phyloP scores from a whole-genome alignment of 2,797 vertebrate species.

The Prionace glauca region DNA sequence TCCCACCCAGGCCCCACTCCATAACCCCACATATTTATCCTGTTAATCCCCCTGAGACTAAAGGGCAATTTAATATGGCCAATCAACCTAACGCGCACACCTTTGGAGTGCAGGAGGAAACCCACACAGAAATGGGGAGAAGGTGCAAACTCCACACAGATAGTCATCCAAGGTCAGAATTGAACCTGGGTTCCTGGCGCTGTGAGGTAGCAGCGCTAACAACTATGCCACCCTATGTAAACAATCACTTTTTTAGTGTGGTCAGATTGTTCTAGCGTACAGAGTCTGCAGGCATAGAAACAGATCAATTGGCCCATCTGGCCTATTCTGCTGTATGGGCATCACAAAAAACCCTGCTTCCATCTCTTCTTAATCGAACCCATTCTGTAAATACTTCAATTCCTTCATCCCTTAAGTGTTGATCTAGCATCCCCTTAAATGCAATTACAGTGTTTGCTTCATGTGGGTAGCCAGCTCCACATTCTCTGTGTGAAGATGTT shows the following conservation, averaged over 20 bases:
- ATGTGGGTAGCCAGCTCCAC: not conserved
- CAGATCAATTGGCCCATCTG: not conserved
- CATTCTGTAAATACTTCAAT: not conserved
- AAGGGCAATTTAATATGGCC: too few species aligned
- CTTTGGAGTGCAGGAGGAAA: too few species aligned
- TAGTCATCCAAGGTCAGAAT: too few species aligned
- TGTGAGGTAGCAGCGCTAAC: too few species aligned
- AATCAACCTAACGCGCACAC: too few species aligned
- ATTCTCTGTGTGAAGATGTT: not conserved
- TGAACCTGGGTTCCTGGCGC: too few species aligned
- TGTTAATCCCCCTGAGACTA: too few species aligned
- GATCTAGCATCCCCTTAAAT: not conserved
- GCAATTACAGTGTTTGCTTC: not conserved
- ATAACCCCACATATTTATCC: too few species aligned
- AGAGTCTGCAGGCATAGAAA: not conserved
- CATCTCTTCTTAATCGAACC: not conserved
- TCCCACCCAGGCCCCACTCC: too few species aligned
- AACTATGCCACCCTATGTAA: not conserved
- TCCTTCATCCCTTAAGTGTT: not conserved
- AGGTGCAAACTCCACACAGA: too few species aligned
- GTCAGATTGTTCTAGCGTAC: not conserved
- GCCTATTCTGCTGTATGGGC: not conserved
- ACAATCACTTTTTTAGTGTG: not conserved
- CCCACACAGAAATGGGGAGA: too few species aligned
- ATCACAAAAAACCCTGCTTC: not conserved